Evolutionary conservation across 2,113 vertebrate species (phyloP).

Genomic region (Tapirus terrestris): DNA sequence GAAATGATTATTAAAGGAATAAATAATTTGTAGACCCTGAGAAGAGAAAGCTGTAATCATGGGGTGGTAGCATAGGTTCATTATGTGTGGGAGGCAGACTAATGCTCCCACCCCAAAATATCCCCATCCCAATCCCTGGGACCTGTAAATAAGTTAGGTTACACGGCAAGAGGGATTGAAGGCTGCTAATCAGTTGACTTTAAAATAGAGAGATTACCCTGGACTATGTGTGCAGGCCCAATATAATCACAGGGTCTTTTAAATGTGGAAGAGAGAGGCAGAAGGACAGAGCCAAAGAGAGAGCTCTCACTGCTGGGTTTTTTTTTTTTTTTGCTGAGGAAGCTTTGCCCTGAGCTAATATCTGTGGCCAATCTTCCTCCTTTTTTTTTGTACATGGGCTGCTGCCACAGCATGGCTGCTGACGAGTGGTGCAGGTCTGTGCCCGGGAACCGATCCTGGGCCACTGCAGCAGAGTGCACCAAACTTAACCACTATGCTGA

Average conservation of each 20-base stretch:
- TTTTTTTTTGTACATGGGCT: too few species aligned
- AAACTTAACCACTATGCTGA: too few species aligned
- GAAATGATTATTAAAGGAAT: constrained; percentile 22
- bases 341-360: too few species aligned
- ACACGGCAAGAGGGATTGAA: neutral
- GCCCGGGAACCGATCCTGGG: too few species aligned
- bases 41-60: neutral
- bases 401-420: too few species aligned
- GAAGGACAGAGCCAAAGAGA: neutral
- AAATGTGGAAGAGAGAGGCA: neutral
- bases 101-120: neutral
- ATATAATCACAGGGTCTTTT: neutral
- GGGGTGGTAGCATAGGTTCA: neutral
- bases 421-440: too few species aligned
- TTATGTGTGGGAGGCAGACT: neutral
- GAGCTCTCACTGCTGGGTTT: too few species aligned
- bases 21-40: neutral
- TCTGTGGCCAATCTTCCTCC: too few species aligned
- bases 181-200: neutral
- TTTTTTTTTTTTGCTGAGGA: too few species aligned
- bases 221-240: neutral
- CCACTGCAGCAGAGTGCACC: too few species aligned
- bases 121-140: neutral
- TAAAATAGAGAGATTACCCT: neutral
- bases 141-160: neutral